Evolutionary conservation across 2,113 vertebrate species (phyloP), one percentile per base, ranked within the genome.

Genomic region (Pycnonotus jocosus): DNA sequence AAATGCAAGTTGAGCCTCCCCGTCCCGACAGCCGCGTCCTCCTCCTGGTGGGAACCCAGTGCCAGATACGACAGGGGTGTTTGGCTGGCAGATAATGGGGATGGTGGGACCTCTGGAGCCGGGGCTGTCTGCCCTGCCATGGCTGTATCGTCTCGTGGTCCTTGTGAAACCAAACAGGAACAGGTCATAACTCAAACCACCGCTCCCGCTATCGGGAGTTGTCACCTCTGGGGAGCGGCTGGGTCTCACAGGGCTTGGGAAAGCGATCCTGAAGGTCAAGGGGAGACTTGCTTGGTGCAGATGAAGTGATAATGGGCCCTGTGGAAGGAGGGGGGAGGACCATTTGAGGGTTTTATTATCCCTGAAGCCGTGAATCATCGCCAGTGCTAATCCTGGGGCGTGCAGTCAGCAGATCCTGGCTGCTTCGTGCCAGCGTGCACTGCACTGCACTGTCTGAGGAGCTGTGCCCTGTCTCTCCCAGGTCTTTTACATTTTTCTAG

Each of bases 241-340:
- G 82, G 37, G 44, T 51, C 93, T 94, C 6, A 0, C 8, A 93
- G 86, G 82, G 80, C 95, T 92, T 97, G 94, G 82, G 93, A 92
- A 95, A 94, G 86, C 86, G 90, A 84, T 93, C 82, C 92, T 48
- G 77, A 92, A 92, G 92, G 93, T 96, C 92, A 93, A 88, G 92
- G 94, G 80, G 86, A 97, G 90, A 84, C 15, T 8, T 47, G 86
- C 80, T 86, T 64, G 19, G 58, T 88, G 90, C 64, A 90, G 95
- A 97, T 95, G 51, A 74, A 71, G 53, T 45, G 93, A 96, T 95
- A 96, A 69, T 92, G 92, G 69, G 72, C 69, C 65, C 79, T 51
- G 54, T 58, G 80, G 72, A 92, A 86, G 80, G 82, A 86, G 88
- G 69, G 30, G 86, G 86, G 90, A 84, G 76, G 60, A 60, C 48